Conservation (phyloP, 2,113 vertebrate genomes). For the Peucedramus taeniatus region DNA sequence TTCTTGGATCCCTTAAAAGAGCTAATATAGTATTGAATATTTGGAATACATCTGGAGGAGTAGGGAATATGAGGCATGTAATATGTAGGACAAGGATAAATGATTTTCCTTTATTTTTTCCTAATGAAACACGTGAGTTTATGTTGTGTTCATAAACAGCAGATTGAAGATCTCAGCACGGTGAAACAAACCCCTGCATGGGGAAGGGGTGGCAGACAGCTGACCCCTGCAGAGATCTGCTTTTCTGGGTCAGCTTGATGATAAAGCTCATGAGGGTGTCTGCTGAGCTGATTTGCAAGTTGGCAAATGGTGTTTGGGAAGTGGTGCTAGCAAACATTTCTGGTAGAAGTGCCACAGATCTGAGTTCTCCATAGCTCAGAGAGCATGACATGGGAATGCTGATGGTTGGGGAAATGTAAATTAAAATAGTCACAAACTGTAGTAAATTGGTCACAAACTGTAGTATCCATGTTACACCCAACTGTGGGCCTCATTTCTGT, state of each 20-base stretch:
- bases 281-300: not conserved
- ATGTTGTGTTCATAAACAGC: not conserved
- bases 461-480: not conserved
- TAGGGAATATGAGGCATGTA: not conserved
- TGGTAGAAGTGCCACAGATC: not conserved
- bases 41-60: too few species aligned
- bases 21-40: not conserved
- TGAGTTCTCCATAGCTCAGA: not conserved
- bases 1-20: not conserved
- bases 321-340: not conserved
- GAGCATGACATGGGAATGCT: not conserved
- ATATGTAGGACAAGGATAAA: not conserved
- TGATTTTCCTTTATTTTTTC: not conserved
- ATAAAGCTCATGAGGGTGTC: not conserved
- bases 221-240: not conserved
- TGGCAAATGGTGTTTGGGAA: not conserved
- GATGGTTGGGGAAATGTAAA: not conserved
- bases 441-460: not conserved
- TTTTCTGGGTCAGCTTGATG: not conserved
- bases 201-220: not conserved
- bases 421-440: not conserved
- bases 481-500: not conserved
- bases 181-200: not conserved
- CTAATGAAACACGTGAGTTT: not conserved
- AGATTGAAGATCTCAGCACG: not conserved